Conservation (phyloP, 2,113 vertebrate genomes). For the Oenanthe melanoleuca region DNA sequence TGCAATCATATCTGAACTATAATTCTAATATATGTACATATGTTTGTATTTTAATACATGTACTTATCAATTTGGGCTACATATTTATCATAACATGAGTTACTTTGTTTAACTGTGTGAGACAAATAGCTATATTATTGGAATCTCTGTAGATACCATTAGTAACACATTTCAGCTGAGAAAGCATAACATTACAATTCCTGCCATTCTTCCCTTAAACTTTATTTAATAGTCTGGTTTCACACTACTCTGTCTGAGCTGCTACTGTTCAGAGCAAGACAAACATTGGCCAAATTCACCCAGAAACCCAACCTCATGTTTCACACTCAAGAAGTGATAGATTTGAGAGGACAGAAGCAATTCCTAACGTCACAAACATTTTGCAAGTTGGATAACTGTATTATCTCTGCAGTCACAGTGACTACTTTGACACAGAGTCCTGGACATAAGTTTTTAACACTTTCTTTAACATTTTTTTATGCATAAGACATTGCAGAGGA, state of each 20-base stretch:
- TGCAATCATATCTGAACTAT: background rate
- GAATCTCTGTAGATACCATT: conserved; percentile 17
- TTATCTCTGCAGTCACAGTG: background rate
- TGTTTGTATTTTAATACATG: background rate
- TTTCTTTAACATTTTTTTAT: background rate
- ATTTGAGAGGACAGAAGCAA: background rate
- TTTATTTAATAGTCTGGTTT: conserved; percentile 46
- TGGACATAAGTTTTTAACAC: background rate
- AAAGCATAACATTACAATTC: background rate
- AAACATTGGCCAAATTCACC: background rate
- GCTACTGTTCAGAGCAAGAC: conserved; percentile 10
- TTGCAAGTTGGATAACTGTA: background rate
- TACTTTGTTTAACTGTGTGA: background rate
- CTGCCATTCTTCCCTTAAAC: background rate
- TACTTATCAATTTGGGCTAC: background rate
- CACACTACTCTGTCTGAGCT: background rate
- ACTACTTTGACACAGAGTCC: background rate
- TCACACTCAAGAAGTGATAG: background rate
- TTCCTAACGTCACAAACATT: background rate
- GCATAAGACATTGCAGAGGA: background rate
- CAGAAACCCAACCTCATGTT: background rate
- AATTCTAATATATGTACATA: background rate
- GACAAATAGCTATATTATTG: conserved; percentile 2
- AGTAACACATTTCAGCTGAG: conserved; percentile 12
- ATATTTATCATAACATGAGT: background rate